These are phyloP conservation scores for Paragorgia papillata DNA, from an alignment of 92 coral and sea anemone genomes.

Conservation along the genomic window DNA sequence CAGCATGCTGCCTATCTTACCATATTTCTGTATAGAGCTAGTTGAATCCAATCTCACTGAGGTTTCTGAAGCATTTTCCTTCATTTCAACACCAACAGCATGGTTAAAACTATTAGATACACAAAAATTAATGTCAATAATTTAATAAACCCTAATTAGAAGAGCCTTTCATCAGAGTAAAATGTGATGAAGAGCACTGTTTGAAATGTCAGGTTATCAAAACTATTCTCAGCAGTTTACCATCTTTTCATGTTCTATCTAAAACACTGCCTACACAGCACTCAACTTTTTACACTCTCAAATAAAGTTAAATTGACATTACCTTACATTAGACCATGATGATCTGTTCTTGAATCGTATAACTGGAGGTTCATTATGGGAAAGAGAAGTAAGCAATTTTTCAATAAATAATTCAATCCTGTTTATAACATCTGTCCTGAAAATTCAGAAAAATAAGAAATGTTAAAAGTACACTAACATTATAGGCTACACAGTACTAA, in stretches of 20 bases:
- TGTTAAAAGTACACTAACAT: not conserved
- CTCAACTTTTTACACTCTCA: no score
- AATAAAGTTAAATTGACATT: no score
- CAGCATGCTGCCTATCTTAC: conserved; percentile 29
- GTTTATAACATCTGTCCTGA: conserved; percentile 70
- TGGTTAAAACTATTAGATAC: conserved; percentile 57
- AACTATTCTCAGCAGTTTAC: no score
- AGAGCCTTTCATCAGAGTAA: no score
- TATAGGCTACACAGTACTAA: no score
- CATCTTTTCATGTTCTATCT: no score
- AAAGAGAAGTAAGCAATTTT: conserved; percentile 56
- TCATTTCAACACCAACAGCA: conserved; percentile 88
- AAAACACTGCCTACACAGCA: no score
- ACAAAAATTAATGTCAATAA: not conserved
- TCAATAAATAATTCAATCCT: conserved; percentile 71
- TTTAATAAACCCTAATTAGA: no score
- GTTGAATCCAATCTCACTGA: conserved; percentile 68
- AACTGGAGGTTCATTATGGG: conserved; percentile 64
- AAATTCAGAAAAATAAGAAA: not conserved
- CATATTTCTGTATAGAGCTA: conserved; percentile 78
- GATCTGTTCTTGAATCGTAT: conserved; percentile 74
- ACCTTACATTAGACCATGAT: conserved; percentile 86
- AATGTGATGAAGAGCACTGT: no score
- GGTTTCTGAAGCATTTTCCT: conserved; percentile 61
- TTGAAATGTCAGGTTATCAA: no score